Evolutionary conservation across 2,113 vertebrate species (phyloP).

Genomic region (Cinclus mexicanus): DNA sequence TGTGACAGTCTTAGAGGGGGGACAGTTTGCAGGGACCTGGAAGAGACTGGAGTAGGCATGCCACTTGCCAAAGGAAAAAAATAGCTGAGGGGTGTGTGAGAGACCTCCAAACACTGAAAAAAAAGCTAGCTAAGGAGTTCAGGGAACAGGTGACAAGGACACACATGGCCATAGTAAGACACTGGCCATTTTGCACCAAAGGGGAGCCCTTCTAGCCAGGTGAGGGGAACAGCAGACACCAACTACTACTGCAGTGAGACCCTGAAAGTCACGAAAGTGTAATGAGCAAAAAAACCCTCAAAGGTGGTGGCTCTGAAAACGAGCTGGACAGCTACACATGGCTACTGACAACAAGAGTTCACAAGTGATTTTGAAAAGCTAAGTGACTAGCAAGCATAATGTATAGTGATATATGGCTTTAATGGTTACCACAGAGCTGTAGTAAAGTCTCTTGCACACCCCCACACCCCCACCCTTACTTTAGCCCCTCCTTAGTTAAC

Average conservation of each 20-base stretch:
- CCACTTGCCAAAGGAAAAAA: background rate
- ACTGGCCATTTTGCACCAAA: background rate
- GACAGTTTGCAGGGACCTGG: background rate
- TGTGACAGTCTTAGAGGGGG: background rate
- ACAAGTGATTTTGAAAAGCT: background rate
- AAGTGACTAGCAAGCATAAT: background rate
- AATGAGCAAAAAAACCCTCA: accelerated
- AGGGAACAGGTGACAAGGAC: background rate
- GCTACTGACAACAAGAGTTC: background rate
- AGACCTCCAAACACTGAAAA: background rate
- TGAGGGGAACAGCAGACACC: background rate
- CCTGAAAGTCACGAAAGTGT: background rate
- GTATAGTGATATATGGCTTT: background rate
- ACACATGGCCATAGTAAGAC: background rate
- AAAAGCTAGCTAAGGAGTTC: background rate
- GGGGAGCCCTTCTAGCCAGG: background rate
- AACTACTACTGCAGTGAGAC: background rate
- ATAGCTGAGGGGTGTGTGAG: background rate
- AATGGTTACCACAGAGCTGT: background rate
- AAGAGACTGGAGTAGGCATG: background rate
- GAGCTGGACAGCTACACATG: accelerated
- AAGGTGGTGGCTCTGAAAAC: background rate
- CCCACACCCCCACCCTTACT: accelerated
- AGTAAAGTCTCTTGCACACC: too few species aligned
- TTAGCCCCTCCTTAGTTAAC: background rate